Conservation (phyloP, 1,140 invertebrate species). For the Batillaria attramentaria region DNA sequence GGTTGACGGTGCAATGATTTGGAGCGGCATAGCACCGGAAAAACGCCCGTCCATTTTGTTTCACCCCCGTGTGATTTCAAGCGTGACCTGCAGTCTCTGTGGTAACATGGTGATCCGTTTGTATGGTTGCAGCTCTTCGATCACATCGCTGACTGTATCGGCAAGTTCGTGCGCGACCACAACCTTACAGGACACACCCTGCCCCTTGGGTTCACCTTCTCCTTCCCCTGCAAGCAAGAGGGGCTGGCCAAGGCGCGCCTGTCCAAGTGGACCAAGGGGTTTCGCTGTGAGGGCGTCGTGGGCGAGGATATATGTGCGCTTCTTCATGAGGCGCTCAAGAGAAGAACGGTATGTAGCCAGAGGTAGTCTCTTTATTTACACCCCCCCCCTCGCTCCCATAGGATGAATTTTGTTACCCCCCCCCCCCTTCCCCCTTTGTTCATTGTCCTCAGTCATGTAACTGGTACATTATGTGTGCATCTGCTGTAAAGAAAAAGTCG, state of each 20-base stretch:
- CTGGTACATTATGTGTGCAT: too few species aligned
- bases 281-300: conserved; percentile 90
- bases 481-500: too few species aligned
- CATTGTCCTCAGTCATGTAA: too few species aligned
- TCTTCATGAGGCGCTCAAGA: conserved; percentile 85
- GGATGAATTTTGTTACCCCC: not conserved
- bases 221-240: conserved; percentile 93
- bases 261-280: conserved; percentile 96
- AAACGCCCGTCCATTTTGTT: too few species aligned
- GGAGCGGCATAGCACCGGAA: too few species aligned
- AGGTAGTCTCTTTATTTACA: not conserved
- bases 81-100: too few species aligned
- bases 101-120: too few species aligned
- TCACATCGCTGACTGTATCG: conserved; percentile 97
- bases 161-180: conserved; percentile 86
- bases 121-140: conserved; percentile 84
- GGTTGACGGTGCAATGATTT: too few species aligned
- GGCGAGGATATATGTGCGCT: conserved; percentile 89
- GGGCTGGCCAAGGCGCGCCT: conserved; percentile 92
- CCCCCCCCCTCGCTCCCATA: not conserved
- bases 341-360: conserved; percentile 69
- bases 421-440: too few species aligned
- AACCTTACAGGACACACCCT: conserved; percentile 81
- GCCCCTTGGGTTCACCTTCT: conserved; percentile 98
- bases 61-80: too few species aligned